Evolutionary conservation across 1,140 invertebrate genomes (phyloP), one percentile per base, ranked within the genome.

Genomic region (Apolygus lucorum): DNA sequence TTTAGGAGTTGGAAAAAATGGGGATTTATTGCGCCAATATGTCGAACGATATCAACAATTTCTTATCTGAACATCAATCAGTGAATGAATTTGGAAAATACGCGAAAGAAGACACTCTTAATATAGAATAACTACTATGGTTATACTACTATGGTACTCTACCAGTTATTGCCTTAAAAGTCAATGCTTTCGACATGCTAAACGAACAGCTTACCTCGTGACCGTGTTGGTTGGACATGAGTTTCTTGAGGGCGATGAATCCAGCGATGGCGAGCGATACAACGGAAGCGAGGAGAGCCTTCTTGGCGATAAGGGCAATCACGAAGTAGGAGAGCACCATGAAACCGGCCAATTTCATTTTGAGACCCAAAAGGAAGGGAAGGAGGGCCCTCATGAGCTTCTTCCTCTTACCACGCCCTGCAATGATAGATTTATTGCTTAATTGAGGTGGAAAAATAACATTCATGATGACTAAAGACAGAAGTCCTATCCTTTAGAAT

Each of bases 291-390:
- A 86, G 73, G 72, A 88, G 79, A 64, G 86, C 86, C 74, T 87
- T 87, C 80, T 88, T 87, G 73, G 86, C 86, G 73, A 87, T 76
- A 52, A 87, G 77, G 28, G 82, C 81, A 68, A 86, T 81, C 28
- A 79, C 82, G 74, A 87, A 81, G 79, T 84, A 86, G 14, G 81
- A 78, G 17, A 86, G 77, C 28, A 81, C 80, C 17, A 81, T 79
- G 42, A 87, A 76, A 1, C 80, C 77, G 49, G 81, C 84, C 62
- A 87, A 76, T 75, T 87, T 87, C 70, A 85, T 76, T 78, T 86
- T 87, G 21, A 85, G 79, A 28, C 81, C 83, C 34, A 86, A 72
- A 63, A 87, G 73, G 28, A 87, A 75, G 8, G 86, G 86, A 66
- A 87, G 72, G 22, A 87, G 74, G 68, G 80, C 78, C 74, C 82